These are phyloP conservation scores for Agrochola lychnidis DNA, from an alignment of 2,888 invertebrate species.

Conservation along the genomic window DNA sequence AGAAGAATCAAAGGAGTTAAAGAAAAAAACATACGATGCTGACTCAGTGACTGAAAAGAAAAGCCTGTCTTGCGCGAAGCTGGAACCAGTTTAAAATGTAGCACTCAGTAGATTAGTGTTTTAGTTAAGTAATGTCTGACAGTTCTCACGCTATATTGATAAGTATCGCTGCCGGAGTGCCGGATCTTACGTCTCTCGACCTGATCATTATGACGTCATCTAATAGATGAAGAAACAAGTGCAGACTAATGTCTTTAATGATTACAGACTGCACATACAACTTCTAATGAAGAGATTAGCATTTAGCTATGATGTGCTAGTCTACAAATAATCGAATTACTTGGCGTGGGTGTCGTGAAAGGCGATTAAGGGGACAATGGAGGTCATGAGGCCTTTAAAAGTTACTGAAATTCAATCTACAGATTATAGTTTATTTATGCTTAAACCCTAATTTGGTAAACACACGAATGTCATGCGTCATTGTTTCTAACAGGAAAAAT, in stretches of 20 bases:
- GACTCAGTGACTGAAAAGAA: neutral
- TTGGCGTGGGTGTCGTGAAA: constrained; percentile 19
- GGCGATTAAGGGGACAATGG: neutral
- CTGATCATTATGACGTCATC: constrained; percentile 33
- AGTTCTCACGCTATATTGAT: constrained; percentile 39
- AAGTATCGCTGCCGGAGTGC: constrained; percentile 15
- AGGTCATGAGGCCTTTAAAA: constrained; percentile 9
- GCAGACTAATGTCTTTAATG: neutral
- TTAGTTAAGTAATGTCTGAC: constrained; percentile 5
- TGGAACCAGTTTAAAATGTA: neutral
- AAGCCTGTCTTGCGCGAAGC: neutral
- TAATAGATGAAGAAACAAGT: constrained; percentile 11
- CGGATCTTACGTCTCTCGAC: constrained; percentile 5
- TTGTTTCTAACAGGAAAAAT: constrained; percentile 1
- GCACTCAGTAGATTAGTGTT: neutral
- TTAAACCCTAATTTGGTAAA: constrained; percentile 7
- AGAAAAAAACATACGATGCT: neutral
- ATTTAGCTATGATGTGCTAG: neutral
- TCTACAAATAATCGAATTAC: constrained; percentile 11
- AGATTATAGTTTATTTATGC: constrained; percentile 7
- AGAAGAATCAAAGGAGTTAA: no score
- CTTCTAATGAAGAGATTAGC: constrained; percentile 6
- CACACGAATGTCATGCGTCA: constrained; percentile 3
- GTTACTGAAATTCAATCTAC: neutral
- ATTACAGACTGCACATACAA: neutral